Base-by-base conservation (phyloP, 1,140 invertebrate species). In the Macrocentrus cingulum region DNA sequence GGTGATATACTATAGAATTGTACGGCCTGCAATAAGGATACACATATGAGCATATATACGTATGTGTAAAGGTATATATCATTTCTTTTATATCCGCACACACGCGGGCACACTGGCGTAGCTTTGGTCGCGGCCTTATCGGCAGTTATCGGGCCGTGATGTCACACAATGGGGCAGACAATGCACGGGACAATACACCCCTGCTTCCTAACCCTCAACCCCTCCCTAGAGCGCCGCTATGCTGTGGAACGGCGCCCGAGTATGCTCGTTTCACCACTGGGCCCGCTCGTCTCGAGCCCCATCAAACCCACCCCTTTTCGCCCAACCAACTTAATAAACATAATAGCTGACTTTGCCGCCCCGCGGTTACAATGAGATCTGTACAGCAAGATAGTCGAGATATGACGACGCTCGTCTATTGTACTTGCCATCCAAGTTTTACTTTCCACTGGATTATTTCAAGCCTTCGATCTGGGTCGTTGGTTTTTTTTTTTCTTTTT, bases 111-210 rank as follows among this genome's bases (percentile, higher is more conserved):
- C 62, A 63, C 64, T 59, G 59, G 62, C 61, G 60, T 62, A 70
- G 71, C 70, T 74, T 74, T 72, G 68, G 68, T 63, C 67, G 68
- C 70, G 67, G 69, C 71, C 75, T 79, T 79, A 78, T 80, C 77
- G 76, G 76, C 75, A 79, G 76, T 79, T 80, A 79, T 79, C 77
- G 77, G 77, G 66, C 75, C 76, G 77, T 77, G 77, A 77, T 77
- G 75, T 78, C 75, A 71, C 75, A 80, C 77, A 79, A 80, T 80
- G 73, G 75, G 70, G 71, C 75, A 80, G 76, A 79, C 76, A 80
- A 80, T 77, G 70, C 72, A 66, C 69, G 75, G 75, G 66, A 78
- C 77, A 77, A 79, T 79, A 75, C 75, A 71, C 66, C 71, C 70
- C 69, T 71, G 70, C 68, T 71, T 68, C 23, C 68, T 69, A 72